These are phyloP conservation scores for Pteronura brasiliensis DNA, from an alignment of 2,113 vertebrate genomes.

Conservation along the genomic window DNA sequence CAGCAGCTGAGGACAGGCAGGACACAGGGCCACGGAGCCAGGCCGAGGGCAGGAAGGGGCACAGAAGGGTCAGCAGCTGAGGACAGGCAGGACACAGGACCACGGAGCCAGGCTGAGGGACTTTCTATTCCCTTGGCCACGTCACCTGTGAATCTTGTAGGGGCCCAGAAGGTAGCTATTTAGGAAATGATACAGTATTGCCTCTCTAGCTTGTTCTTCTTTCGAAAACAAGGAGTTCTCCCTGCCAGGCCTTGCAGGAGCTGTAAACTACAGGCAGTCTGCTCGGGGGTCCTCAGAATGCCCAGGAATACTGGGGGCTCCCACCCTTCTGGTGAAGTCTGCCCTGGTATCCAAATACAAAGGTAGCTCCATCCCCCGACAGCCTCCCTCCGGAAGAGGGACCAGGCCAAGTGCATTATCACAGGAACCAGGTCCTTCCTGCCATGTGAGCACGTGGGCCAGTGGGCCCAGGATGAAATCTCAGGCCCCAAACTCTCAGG, in stretches of 20 bases:
- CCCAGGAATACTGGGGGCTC: neutral
- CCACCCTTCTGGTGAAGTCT: neutral
- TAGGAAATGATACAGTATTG: neutral
- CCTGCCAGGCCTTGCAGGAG: neutral
- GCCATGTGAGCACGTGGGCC: neutral
- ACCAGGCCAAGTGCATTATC: constrained; percentile 68
- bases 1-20: neutral
- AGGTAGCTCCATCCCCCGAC: neutral
- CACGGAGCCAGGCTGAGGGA: neutral
- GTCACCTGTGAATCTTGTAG: neutral
- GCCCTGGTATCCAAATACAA: neutral
- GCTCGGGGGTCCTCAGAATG: neutral
- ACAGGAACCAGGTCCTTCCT: constrained; percentile 82
- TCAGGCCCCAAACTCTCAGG: neutral
- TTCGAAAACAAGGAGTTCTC: neutral
- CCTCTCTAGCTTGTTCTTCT: neutral
- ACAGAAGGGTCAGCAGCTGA: neutral
- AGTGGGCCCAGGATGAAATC: neutral
- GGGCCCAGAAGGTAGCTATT: neutral
- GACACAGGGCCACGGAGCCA: neutral
- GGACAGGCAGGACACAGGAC: neutral
- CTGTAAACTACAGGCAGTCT: neutral
- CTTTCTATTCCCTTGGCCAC: neutral
- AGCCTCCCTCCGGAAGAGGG: constrained; percentile 51
- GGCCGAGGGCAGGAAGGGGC: neutral